Evolutionary conservation across 2,888 invertebrate genomes (phyloP).

Genomic region (Orthosia gracilis): DNA sequence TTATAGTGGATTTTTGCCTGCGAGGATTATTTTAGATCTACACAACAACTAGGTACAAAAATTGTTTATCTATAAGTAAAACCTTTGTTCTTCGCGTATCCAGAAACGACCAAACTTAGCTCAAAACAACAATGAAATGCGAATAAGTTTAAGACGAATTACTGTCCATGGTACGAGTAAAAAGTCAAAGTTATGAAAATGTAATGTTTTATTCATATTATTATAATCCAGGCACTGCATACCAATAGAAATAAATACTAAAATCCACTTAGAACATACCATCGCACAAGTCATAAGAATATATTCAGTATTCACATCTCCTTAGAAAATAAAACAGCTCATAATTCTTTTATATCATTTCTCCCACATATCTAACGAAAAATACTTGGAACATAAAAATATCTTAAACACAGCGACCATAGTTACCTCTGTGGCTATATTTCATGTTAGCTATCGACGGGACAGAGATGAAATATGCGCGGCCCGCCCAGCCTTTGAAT

Average conservation of each 20-base stretch:
- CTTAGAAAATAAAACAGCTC: constrained; percentile 23
- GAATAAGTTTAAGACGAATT: background rate
- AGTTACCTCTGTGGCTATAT: constrained; percentile 68
- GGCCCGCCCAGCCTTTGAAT: constrained; percentile 79
- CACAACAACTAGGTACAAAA: no score
- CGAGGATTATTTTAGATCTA: background rate
- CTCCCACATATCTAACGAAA: constrained; percentile 31
- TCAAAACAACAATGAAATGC: background rate
- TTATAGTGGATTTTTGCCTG: background rate
- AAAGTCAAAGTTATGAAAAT: no score
- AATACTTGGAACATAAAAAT: constrained; percentile 63
- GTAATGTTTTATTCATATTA: no score
- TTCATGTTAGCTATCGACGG: constrained; percentile 83
- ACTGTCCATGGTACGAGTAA: background rate
- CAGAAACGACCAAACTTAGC: no score
- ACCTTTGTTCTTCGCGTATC: background rate
- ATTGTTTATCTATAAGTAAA: background rate
- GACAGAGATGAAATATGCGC: constrained; percentile 84
- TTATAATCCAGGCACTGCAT: background rate
- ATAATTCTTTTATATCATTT: constrained; percentile 25
- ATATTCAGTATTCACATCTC: background rate
- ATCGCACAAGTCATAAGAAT: background rate
- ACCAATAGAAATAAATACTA: background rate
- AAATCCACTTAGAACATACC: no score
- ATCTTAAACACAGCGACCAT: constrained; percentile 66